A percentile compares a stretch with the other conserved stretches of the same genome.
These are phyloP conservation scores for Rhagoletis zephyria DNA, from an alignment of 1,140 invertebrate genomes.

Conservation along the genomic window DNA sequence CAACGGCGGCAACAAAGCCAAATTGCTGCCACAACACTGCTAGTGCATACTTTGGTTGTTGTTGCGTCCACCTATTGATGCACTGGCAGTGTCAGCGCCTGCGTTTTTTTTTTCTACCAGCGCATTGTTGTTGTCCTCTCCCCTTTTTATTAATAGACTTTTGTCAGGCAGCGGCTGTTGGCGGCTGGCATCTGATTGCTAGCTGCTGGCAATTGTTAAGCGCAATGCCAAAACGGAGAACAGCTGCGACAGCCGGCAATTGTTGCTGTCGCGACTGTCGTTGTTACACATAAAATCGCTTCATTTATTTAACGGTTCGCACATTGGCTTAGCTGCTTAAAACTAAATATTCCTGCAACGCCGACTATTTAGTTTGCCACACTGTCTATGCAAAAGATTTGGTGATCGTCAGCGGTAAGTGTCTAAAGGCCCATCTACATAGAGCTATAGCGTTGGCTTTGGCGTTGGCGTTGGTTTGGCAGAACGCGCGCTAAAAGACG, in stretches of 20 bases:
- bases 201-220: background rate
- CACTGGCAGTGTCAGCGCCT: background rate
- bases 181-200: background rate
- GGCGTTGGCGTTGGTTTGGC: no score
- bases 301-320: conserved; percentile 34
- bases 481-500: no score
- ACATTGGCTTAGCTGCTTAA: conserved; percentile 1
- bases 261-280: conserved; percentile 50
- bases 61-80: background rate
- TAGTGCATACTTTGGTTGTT: background rate
- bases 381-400: conserved; percentile 16
- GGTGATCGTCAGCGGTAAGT: background rate
- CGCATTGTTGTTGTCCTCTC: background rate
- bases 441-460: no score
- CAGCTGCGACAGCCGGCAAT: conserved; percentile 51
- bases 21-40: background rate
- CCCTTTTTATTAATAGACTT: conserved; percentile 33
- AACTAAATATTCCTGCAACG: no score
- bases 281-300: conserved; percentile 43
- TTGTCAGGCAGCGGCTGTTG: conserved; percentile 31
- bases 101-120: background rate
- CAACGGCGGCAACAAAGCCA: background rate
- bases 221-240: conserved; percentile 32
- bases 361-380: background rate
- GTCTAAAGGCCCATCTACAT: background rate